Base-by-base conservation (phyloP, 2,113 vertebrate genomes). In the Ctenodactylus gundi region DNA sequence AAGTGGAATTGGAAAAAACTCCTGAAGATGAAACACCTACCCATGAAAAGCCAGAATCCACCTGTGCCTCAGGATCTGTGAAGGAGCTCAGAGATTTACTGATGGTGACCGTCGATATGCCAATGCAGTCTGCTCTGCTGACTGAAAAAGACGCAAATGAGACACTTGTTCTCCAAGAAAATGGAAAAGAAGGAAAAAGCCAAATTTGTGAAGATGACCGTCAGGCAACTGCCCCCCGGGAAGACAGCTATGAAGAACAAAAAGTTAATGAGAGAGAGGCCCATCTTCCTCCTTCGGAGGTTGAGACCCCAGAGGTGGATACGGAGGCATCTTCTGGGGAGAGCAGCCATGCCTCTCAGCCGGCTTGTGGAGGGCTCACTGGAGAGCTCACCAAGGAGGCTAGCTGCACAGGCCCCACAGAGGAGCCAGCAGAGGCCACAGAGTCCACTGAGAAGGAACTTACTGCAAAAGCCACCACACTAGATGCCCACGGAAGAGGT, bases 21-120 rank as follows among this genome's bases (percentile, higher is more conserved):
- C 5, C 89, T 55, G 82, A 90, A 72, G 77, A 57, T 3, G 64
- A 72, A 23, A 55, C 93, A 10, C 7, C 95, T 27, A 1, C 17
- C 70, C 87, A 23, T 0, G 13, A 91, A 82, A 80, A 91, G 67
- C 92, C 83, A 49, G 77, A 77, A 49, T 86, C 44, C 1, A 21
- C 1, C 65, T 55, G 96, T 81, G 36, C 49, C 20, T 91, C 82
- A 0, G 96, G 95, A 75, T 98, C 97, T 78, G 88, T 98, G 91
- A 96, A 94, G 4, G 98, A 98, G 91, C 97, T 98, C 93, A 98
- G 98, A 91, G 96, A 53, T 73, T 83, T 98, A 96, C 90, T 98
- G 89, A 97, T 46, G 6, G 72, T 97, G 84, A 87, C 91, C 0
- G 8, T 96, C 25, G 98, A 98, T 55, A 49, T 97, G 13, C 97